Evolutionary conservation across 2,888 invertebrate species (phyloP), one percentile per base, ranked within the genome.

Genomic region (Strigamia transsilvanica): DNA sequence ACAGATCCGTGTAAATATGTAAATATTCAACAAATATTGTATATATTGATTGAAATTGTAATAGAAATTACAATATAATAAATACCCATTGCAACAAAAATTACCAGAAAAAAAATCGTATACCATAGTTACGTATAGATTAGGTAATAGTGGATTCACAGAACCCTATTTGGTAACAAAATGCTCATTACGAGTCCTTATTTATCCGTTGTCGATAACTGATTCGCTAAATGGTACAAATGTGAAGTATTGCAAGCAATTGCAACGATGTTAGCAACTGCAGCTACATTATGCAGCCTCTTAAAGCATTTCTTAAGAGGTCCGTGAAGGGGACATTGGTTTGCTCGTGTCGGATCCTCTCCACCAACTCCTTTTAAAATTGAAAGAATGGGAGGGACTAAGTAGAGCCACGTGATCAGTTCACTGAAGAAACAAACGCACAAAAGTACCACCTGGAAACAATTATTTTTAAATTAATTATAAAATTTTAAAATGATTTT

Each of bases 301-400:
- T 95, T 91, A 89, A 96, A 96, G 41, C 91, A 90, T 84, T 90
- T 91, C 86, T 95, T 91, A 18, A 94, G 91, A 86, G 91, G 91
- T 85, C 93, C 89, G 89, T 95, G 96, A 87, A 93, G 93, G 0
- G 94, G 94, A 87, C 94, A 94, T 86, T 93, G 91, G 21, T 92
- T 91, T 34, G 95, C 89, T 91, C 81, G 80, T 5, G 94, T 93
- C 38, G 93, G 90, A 73, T 93, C 89, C 85, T 94, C 91, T 86
- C 91, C 90, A 73, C 95, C 95, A 83, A 95, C 80, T 84, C 85
- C 85, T 80, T 91, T 91, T 88, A 95, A 94, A 83, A 94, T 90
- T 46, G 90, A 90, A 56, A 95, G 89, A 87, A 96, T 91, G 13
- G 93, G 92, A 12, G 93, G 92, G 79, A 94, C 93, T 83, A 95